Base-by-base conservation (phyloP, 1,140 invertebrate genomes). In the Drosophila burlai region DNA sequence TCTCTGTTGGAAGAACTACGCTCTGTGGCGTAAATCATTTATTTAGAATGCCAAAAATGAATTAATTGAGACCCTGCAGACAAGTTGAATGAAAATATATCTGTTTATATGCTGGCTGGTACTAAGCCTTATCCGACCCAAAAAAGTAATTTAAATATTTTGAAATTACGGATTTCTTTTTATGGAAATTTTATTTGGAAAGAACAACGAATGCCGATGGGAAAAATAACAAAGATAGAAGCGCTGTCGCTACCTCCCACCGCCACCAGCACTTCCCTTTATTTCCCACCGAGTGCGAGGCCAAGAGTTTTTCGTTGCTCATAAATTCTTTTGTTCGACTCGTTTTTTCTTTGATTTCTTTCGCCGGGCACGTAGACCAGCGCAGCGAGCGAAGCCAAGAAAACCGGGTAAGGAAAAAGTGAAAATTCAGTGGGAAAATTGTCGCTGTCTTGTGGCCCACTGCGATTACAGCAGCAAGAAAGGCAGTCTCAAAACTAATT, bases 341-440 rank as follows among this genome's bases (percentile, higher is more conserved):
- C 52, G 61, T 58, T 83, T 59, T 59, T 77, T 83, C 65, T 80
- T 87, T 87, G 69, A 83, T 80, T 87, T 87, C 76, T 79, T 77
- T 71, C 29, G 49, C 59, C 62, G 43, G 46, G 65, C 31, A 65
- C 65, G 63, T 67, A 69, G 68, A 31, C 4, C 47, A 24, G 7
- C 46, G 21, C 45, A 11, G 26, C 47, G 2, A 36, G n/a, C 31
- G 29, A 21, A 15, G 50, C 38, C 61, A 72, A 67, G 36, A 72
- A 83, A 76, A 76, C 50, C 58, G 65, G 62, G 65, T 50, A 54
- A 76, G 36, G 45, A 72, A 86, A 89, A 89, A 87, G 81, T 75
- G 85, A 89, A 89, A 89, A 89, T 75, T 69, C 81, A 79, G 84
- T 89, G 84, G 81, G 84, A 89, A 89, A 89, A 90, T 84, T 89